A percentile compares a stretch with the other conserved stretches of the same genome.
Evolutionary conservation across 2,797 vertebrate species (phyloP).

Genomic region (Danionella dracula): DNA sequence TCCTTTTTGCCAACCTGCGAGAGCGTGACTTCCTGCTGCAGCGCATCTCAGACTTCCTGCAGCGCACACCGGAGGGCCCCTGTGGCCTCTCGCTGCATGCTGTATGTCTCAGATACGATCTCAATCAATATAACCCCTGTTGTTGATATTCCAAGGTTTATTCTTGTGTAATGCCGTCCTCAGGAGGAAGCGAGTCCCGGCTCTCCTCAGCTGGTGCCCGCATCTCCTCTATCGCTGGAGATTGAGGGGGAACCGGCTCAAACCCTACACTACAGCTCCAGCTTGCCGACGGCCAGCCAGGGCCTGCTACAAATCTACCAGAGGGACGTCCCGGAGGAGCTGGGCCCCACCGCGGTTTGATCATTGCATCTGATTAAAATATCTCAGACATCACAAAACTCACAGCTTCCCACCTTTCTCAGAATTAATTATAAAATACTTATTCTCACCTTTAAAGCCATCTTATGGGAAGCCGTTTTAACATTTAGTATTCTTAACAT

Average conservation of each 20-base stretch:
- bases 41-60: constrained; percentile 94
- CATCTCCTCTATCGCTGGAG: constrained; percentile 31
- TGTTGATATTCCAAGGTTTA: too few species aligned
- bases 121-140: too few species aligned
- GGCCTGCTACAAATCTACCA: constrained; percentile 86
- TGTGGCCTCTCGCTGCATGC: constrained; percentile 50
- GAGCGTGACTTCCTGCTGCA: constrained; percentile 95
- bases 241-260: constrained; percentile 41
- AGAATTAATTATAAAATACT: too few species aligned
- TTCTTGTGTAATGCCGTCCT: not conserved
- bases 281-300: constrained; percentile 80
- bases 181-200: constrained; percentile 54
- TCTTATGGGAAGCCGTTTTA: too few species aligned
- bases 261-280: constrained; percentile 61
- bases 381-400: not conserved
- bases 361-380: not conserved
- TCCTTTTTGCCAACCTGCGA: constrained; percentile 95
- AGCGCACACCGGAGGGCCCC: constrained; percentile 81
- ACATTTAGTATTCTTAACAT: too few species aligned
- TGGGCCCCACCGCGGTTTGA: constrained; percentile 82
- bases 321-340: constrained; percentile 67
- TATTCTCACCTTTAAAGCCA: too few species aligned
- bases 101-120: too few species aligned
- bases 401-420: too few species aligned
- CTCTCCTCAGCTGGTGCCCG: constrained; percentile 52